Conservation (phyloP, 2,113 vertebrate species). For the Chroicocephalus ridibundus region DNA sequence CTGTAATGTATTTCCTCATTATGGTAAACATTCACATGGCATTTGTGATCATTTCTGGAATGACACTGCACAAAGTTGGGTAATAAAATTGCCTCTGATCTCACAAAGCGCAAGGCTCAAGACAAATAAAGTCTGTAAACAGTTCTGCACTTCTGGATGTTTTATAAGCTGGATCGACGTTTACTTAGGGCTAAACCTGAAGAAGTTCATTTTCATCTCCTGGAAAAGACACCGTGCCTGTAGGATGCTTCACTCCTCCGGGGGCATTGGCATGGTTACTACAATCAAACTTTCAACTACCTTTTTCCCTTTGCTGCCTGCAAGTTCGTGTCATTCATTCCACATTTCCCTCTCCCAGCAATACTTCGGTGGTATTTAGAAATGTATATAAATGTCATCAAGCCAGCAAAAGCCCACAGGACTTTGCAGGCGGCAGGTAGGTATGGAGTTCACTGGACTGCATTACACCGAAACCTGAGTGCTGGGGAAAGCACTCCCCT, state of each 20-base stretch:
- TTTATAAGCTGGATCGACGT: constrained; percentile 45
- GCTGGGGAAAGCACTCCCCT: neutral
- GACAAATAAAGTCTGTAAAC: constrained; percentile 70
- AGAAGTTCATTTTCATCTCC: constrained; percentile 57
- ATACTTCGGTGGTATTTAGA: neutral
- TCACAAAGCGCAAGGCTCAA: constrained; percentile 28
- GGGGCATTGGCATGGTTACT: neutral
- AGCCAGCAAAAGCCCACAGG: neutral
- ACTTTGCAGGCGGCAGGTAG: neutral
- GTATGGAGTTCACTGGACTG: rapidly evolving
- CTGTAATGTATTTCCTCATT: neutral
- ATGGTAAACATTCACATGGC: constrained; percentile 9
- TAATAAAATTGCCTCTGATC: constrained; percentile 60
- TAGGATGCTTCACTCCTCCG: neutral
- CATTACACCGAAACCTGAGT: rapidly evolving
- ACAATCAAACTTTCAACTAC: neutral
- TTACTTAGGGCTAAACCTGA: constrained; percentile 57
- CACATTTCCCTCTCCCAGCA: neutral
- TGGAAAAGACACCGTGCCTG: neutral
- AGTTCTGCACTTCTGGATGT: constrained; percentile 24
- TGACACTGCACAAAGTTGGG: constrained; percentile 8
- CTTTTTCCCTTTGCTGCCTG: neutral
- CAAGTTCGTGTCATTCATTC: neutral
- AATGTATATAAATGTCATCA: constrained; percentile 25
- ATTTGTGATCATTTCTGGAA: constrained; percentile 25